Conservation (phyloP, 2,113 vertebrate species). For the Platycercus adscitus region DNA sequence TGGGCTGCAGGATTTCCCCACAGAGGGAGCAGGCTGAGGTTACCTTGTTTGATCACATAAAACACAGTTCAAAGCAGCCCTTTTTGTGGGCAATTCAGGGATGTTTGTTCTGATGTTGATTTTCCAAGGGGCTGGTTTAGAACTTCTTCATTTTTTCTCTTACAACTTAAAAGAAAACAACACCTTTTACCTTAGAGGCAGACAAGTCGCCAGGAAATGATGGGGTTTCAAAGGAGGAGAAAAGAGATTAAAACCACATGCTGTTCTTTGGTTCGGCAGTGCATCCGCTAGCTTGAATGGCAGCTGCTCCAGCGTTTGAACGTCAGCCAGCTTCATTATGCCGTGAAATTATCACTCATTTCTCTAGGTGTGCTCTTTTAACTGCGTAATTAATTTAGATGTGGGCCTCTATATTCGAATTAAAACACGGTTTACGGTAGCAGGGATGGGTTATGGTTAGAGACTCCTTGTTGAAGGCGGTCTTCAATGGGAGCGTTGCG, state of each 20-base stretch:
- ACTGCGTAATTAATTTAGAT: conserved; percentile 66
- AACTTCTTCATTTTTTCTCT: not conserved
- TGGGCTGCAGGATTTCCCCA: not conserved
- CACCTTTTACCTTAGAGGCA: conserved; percentile 39
- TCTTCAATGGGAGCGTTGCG: not conserved
- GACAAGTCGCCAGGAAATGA: conserved; percentile 45
- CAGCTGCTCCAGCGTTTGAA: conserved; percentile 43
- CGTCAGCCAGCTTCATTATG: conserved; percentile 46
- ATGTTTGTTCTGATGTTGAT: conserved; percentile 38
- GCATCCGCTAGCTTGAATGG: conserved; percentile 46
- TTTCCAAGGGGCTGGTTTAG: conserved; percentile 1
- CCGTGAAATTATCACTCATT: conserved; percentile 59
- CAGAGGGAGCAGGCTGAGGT: conserved; percentile 12
- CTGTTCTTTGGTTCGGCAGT: not conserved
- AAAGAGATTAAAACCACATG: conserved; percentile 62
- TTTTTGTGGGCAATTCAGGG: conserved; percentile 27
- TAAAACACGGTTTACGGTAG: not conserved
- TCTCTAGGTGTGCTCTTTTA: conserved; percentile 56
- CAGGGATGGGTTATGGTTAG: not conserved
- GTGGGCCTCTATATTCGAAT: conserved; percentile 30
- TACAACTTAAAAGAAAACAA: conserved; percentile 26
- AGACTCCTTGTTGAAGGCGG: not conserved
- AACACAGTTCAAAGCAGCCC: not conserved
- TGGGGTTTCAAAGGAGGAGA: conserved; percentile 61
- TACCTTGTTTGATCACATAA: conserved; percentile 8